Percentiles rank a stretch among this genome's conserved stretches.
These are phyloP conservation scores for Scaptomyza flava DNA, from an alignment of 2,888 invertebrate species.

Conservation along the genomic window DNA sequence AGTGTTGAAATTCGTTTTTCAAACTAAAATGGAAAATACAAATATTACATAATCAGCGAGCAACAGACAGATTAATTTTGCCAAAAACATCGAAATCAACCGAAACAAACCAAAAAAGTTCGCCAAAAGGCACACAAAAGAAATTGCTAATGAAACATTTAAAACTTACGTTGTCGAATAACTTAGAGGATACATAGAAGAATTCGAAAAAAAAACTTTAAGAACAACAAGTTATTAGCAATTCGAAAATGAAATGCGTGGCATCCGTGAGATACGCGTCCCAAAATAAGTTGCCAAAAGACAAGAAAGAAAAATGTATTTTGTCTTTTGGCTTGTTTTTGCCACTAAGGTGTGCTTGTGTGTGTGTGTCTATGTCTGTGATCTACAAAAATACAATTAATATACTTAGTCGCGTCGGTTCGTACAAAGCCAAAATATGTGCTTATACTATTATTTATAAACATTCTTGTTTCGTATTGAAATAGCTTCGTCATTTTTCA, in stretches of 20 bases:
- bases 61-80: conserved; percentile 28
- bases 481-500: conserved; percentile 66
- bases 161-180: conserved; percentile 23
- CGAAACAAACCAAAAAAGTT: conserved; percentile 31
- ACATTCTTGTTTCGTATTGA: conserved; percentile 68
- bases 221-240: conserved; percentile 74
- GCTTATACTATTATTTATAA: conserved; percentile 72
- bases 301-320: conserved; percentile 25
- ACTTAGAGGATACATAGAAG: conserved; percentile 6
- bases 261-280: conserved; percentile 59
- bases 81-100: conserved; percentile 39
- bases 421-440: conserved; percentile 39
- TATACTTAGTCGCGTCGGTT: conserved; percentile 43
- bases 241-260: conserved; percentile 65
- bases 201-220: conserved; percentile 16
- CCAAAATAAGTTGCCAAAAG: conserved; percentile 71
- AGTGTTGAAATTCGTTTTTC: conserved; percentile 40
- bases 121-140: conserved; percentile 32
- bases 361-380: conserved; percentile 14
- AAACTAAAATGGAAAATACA: conserved; percentile 44
- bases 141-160: conserved; percentile 39
- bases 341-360: conserved; percentile 5
- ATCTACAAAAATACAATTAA: conserved; percentile 62
- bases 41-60: conserved; percentile 62
- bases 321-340: conserved; percentile 23